Evolutionary conservation across 2,113 vertebrate species (phyloP), one percentile per base, ranked within the genome.

Genomic region (Lasiurus cinereus): DNA sequence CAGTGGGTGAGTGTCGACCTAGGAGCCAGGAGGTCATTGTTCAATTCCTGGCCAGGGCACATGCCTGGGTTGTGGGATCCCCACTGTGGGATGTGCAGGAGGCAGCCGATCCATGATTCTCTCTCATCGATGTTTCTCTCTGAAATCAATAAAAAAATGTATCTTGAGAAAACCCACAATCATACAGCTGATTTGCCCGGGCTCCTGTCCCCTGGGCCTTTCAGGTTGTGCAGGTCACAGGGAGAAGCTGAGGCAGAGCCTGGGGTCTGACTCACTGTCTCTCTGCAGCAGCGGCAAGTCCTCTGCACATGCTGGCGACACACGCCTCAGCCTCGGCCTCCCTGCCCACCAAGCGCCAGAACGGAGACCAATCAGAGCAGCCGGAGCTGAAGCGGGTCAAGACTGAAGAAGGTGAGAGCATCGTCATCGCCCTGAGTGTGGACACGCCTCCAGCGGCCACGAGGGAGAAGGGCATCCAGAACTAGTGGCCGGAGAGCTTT

Each of bases 261-360:
- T 43, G 31, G 29, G 29, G n/a, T 56, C 92, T 97, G 43, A 97
- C 22, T 31, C 11, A 0, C 0, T 83, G 8, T 97, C 27, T 97
- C 50, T 86, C 11, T 77, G 4, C 98, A 99, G 99, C 99, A 88
- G 98, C 98, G 39, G 99, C 99, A 0, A 99, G 99, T 96, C 99
- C 99, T 9, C 98, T 99, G 87, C 99, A 99, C 93, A 98, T 99
- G 98, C 96, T 99, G 95, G 99, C 99, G 0, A 99, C 99, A 43
- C 99, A 99, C 3, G 99, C 99, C 0, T 99, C 99, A 0, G 99
- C 99, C 0, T 99, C 99, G 0, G 99, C 99, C 0, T 99, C 99
- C 72, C 99, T 99, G 36, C 99, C 99, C n/a, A 99, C 99, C 15
- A 99, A 99, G 98, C 98, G 99, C 76, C 99, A 99, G 97, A 99